These are phyloP conservation scores for Virgularia gustaviana DNA, from an alignment of 92 coral and sea anemone species.

Conservation along the genomic window DNA sequence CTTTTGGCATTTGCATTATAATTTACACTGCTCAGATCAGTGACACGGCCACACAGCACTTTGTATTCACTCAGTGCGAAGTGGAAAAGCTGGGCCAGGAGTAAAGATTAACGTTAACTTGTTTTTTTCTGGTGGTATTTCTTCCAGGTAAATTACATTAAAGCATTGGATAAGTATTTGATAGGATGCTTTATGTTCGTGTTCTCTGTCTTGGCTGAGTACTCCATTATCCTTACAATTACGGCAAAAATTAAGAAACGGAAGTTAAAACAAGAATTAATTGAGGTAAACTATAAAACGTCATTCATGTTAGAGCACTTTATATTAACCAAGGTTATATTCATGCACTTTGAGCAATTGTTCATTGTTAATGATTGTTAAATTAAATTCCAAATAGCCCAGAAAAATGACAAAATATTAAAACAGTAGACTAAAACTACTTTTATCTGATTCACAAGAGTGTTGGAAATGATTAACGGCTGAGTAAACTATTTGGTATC, in stretches of 20 bases:
- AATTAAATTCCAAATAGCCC: too few relatives aligned
- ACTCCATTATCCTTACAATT: constrained; percentile 65
- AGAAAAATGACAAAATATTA: too few relatives aligned
- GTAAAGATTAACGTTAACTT: neutral
- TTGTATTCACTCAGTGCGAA: too few relatives aligned
- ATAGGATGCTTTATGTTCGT: constrained; percentile 95
- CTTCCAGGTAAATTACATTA: constrained; percentile 86
- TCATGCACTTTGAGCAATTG: neutral
- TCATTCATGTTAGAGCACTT: neutral
- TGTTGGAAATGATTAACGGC: too few relatives aligned
- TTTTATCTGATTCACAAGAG: too few relatives aligned
- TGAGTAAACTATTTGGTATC: too few relatives aligned
- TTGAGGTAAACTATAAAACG: constrained; percentile 34
- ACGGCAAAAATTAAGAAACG: constrained; percentile 50
- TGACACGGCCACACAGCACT: too few relatives aligned
- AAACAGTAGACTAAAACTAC: too few relatives aligned
- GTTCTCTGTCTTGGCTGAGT: constrained; percentile 82
- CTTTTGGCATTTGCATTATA: too few relatives aligned
- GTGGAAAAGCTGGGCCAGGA: too few relatives aligned
- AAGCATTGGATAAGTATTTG: constrained; percentile 87
- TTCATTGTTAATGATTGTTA: too few relatives aligned
- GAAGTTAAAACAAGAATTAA: constrained; percentile 45
- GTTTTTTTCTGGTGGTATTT: neutral
- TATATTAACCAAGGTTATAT: neutral
- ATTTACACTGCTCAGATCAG: too few relatives aligned